A percentile compares a stretch with the other conserved stretches of the same genome.
phyloP scores from a whole-genome alignment of 2,888 invertebrate genomes.

The Lepidonotus clava region DNA sequence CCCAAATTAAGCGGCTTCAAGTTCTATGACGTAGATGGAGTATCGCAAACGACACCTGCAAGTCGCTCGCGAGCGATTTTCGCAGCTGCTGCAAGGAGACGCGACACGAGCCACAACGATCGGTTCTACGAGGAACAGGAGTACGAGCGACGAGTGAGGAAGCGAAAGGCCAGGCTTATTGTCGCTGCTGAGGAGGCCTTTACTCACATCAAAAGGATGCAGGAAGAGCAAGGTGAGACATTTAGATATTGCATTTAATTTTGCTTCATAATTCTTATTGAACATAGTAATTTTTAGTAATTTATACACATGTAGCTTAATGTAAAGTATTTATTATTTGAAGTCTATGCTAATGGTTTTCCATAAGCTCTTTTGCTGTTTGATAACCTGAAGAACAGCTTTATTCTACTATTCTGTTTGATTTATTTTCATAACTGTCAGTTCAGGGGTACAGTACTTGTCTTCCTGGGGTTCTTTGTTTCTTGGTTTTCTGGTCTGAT shows the following conservation, averaged over 20 bases:
- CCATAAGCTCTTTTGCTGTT: background rate
- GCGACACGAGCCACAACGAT: slow-evolving; percentile 97
- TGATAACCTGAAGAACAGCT: background rate
- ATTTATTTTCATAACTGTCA: background rate
- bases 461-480: background rate
- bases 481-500: no score
- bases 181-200: slow-evolving; percentile 98
- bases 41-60: background rate
- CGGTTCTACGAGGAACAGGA: slow-evolving; percentile 98
- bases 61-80: slow-evolving; percentile 73
- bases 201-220: slow-evolving; percentile 94
- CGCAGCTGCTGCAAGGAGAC: slow-evolving; percentile 89
- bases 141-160: slow-evolving; percentile 94
- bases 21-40: slow-evolving; percentile 96
- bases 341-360: no score
- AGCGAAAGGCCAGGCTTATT: slow-evolving; percentile 92
- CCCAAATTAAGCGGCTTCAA: slow-evolving; percentile 83
- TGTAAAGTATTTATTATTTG: no score
- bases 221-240: slow-evolving; percentile 82
- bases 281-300: background rate
- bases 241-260: background rate
- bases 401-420: background rate
- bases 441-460: background rate
- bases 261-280: background rate
- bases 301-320: no score